Percentiles rank a stretch among this genome's conserved stretches.
These are phyloP conservation scores for Metacarcinus magister DNA, from an alignment of 2,888 invertebrate species.

Conservation along the genomic window DNA sequence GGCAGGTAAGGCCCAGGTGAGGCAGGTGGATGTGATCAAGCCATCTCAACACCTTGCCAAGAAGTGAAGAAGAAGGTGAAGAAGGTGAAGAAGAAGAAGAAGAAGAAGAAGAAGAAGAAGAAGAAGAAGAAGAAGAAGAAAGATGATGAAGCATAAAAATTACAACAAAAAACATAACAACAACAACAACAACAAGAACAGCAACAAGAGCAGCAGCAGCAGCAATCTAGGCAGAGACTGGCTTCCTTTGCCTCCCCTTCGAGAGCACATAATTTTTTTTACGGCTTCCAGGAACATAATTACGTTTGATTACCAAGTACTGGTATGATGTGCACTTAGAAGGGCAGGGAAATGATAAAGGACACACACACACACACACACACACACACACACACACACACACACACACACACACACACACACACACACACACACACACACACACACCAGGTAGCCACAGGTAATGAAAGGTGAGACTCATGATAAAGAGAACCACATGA, in stretches of 20 bases:
- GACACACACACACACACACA: constrained; percentile 14
- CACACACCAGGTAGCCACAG: neutral
- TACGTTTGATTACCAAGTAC: neutral
- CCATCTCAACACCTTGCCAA: neutral
- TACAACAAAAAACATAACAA: neutral
- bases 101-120: neutral
- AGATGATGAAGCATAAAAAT: neutral
- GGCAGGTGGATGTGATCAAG: neutral
- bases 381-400: constrained; percentile 16
- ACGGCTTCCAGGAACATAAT: neutral
- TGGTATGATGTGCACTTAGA: neutral
- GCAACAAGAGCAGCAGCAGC: neutral
- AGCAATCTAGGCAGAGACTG: neutral
- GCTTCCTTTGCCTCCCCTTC: neutral
- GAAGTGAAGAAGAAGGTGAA: neutral
- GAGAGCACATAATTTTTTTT: neutral
- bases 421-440: neutral
- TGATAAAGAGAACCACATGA: neutral
- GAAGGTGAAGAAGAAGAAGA: neutral
- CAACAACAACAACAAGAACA: neutral
- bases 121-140: neutral
- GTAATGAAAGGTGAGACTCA: neutral
- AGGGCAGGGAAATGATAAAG: neutral
- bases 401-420: neutral
- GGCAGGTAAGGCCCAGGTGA: neutral